Evolutionary conservation across 2,888 invertebrate species (phyloP).

Genomic region (Stenichneumon culpator): DNA sequence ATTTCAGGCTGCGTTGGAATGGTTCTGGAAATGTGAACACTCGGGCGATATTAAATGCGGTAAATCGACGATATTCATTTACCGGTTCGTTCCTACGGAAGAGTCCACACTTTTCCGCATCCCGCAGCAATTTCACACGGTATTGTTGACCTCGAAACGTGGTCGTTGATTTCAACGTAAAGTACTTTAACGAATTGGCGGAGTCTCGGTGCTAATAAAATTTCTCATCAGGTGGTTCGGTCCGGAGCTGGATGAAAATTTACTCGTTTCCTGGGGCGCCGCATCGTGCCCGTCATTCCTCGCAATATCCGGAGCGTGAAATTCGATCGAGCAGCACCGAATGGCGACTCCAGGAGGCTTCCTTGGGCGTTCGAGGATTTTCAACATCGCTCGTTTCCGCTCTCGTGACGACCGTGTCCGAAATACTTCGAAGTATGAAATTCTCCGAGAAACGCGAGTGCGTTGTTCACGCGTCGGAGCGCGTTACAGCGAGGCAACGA

Average conservation of each 20-base stretch:
- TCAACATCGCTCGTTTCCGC: conserved; percentile 28
- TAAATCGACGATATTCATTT: conserved; percentile 3
- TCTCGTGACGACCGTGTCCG: conserved; percentile 7
- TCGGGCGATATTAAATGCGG: conserved; percentile 3
- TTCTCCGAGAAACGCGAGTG: conserved; percentile 19
- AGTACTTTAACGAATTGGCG: neutral
- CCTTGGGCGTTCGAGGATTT: conserved; percentile 43
- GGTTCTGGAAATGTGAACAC: neutral
- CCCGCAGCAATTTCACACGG: neutral
- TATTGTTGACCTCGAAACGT: neutral
- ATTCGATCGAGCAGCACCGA: conserved; percentile 59
- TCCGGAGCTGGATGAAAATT: conserved; percentile 37
- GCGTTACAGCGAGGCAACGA: conserved; percentile 41
- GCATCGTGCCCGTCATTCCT: conserved; percentile 50
- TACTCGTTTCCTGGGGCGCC: conserved; percentile 10
- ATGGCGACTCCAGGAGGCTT: conserved; percentile 29
- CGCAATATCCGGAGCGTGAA: conserved; percentile 65
- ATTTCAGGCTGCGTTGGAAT: neutral
- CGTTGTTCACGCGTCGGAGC: conserved; percentile 47
- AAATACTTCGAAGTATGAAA: conserved; percentile 38
- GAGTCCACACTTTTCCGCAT: neutral
- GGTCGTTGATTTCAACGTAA: neutral
- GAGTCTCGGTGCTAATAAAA: conserved; percentile 16
- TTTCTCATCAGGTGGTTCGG: conserved; percentile 22
- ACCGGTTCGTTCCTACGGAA: neutral